Conservation (phyloP, 2,797 vertebrate genomes). For the Sebastes iracundus region DNA sequence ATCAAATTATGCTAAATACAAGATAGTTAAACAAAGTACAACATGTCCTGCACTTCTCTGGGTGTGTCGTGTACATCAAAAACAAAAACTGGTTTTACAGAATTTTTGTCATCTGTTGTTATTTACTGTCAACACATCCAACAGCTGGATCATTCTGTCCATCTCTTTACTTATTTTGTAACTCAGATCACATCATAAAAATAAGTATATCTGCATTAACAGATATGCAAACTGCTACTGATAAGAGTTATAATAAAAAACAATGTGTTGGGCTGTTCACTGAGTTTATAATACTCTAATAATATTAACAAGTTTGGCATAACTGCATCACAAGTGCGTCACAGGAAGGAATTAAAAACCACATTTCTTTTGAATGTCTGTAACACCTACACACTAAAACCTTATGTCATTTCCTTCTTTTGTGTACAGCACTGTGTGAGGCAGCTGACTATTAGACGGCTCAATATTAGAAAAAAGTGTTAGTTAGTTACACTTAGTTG, state of each 20-base stretch:
- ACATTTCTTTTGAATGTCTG: neutral
- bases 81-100: neutral
- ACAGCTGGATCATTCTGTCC: neutral
- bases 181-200: neutral
- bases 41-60: constrained; percentile 9
- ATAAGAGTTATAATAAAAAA: neutral
- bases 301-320: neutral
- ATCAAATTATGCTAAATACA: constrained; percentile 24
- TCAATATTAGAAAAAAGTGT: neutral
- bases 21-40: constrained; percentile 11
- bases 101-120: neutral
- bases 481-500: neutral
- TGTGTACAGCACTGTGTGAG: neutral
- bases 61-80: neutral
- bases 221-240: neutral
- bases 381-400: neutral
- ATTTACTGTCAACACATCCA: neutral
- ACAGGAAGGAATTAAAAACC: neutral
- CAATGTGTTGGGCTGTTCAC: neutral
- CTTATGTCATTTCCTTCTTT: constrained; percentile 5
- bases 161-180: neutral
- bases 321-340: neutral
- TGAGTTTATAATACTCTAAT: neutral
- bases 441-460: neutral
- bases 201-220: neutral